These are phyloP conservation scores for Eubasilissa splendida DNA, from an alignment of 2,888 invertebrate genomes.

Conservation along the genomic window DNA sequence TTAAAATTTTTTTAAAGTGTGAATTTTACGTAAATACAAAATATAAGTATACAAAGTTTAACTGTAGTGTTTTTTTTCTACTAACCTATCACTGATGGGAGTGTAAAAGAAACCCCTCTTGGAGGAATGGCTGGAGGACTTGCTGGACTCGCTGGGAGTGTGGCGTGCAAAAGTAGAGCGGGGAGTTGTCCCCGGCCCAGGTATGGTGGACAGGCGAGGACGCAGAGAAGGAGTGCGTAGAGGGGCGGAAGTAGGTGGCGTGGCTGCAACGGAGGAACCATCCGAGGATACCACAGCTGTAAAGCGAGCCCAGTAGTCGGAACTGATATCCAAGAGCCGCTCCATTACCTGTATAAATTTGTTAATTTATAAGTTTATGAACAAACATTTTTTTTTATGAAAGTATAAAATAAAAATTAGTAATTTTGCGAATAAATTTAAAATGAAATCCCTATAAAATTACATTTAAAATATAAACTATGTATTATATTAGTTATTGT, in stretches of 20 bases:
- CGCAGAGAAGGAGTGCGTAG: conserved; percentile 53
- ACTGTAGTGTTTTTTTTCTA: too few relatives aligned
- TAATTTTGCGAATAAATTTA: too few relatives aligned
- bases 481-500: too few relatives aligned
- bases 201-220: conserved; percentile 49
- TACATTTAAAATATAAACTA: too few relatives aligned
- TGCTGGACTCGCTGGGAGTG: conserved; percentile 37
- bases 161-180: conserved; percentile 40
- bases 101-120: conserved; percentile 70
- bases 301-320: conserved; percentile 84
- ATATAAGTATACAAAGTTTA: too few relatives aligned
- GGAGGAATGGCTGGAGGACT: conserved; percentile 49
- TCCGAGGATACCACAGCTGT: conserved; percentile 68
- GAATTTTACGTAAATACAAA: too few relatives aligned
- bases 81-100: conserved; percentile 60
- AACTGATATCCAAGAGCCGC: conserved; percentile 78
- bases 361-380: background rate
- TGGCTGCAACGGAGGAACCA: conserved; percentile 52
- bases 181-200: conserved; percentile 53
- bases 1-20: too few relatives aligned
- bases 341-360: conserved; percentile 77
- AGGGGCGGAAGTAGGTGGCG: conserved; percentile 55
- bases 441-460: too few relatives aligned
- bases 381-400: too few relatives aligned
- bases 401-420: too few relatives aligned